These are phyloP conservation scores for Morinoia aosen DNA, from an alignment of 2,888 invertebrate genomes.

Conservation along the genomic window DNA sequence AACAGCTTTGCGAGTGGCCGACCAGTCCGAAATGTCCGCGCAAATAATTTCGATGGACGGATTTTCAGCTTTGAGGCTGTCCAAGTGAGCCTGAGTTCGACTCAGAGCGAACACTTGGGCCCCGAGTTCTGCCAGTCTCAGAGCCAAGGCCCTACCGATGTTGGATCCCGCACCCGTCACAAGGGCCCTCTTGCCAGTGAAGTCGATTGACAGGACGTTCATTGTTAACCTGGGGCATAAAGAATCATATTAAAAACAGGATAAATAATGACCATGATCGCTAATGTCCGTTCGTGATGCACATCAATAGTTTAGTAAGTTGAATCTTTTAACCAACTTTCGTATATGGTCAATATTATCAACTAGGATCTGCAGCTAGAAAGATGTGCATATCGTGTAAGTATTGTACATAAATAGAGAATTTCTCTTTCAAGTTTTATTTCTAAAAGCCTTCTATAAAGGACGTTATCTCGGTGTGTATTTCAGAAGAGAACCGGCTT, in stretches of 20 bases:
- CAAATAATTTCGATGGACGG: conserved; percentile 72
- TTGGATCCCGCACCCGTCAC: conserved; percentile 92
- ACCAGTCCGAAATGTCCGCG: conserved; percentile 84
- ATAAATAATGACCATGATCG: background rate
- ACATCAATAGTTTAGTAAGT: background rate
- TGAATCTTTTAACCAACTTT: background rate
- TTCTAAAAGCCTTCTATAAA: no score
- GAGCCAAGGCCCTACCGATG: conserved; percentile 72
- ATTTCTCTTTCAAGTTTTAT: no score
- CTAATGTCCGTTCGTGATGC: background rate
- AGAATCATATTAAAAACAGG: background rate
- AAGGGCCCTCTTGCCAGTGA: conserved; percentile 71
- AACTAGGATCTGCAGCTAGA: no score
- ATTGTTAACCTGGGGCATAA: background rate
- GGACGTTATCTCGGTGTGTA: no score
- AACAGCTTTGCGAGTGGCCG: conserved; percentile 78
- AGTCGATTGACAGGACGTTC: conserved; percentile 26
- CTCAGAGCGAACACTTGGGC: conserved; percentile 70
- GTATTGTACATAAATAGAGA: no score
- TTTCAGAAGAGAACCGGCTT: no score
- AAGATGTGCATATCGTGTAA: no score
- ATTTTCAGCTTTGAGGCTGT: conserved; percentile 69
- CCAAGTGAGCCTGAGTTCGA: conserved; percentile 70
- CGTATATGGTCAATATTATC: no score
- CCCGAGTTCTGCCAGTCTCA: conserved; percentile 67